A percentile compares a stretch with the other conserved stretches of the same genome.
These are phyloP conservation scores for Falcunculus frontatus DNA, from an alignment of 2,113 vertebrate genomes.

Conservation along the genomic window DNA sequence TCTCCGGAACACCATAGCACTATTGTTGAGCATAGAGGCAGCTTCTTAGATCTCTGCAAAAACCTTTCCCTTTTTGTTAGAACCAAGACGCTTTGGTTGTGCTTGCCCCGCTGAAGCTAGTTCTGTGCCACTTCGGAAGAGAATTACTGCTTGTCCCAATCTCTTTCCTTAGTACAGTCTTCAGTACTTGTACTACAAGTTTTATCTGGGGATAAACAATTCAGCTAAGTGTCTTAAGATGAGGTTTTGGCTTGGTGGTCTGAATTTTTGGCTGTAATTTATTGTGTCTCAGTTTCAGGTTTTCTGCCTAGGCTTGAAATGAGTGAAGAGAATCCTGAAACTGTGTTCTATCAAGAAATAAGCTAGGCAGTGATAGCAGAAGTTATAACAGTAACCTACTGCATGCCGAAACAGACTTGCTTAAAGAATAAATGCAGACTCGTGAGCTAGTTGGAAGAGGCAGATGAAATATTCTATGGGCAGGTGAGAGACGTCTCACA, in stretches of 20 bases:
- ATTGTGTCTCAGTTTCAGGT: background rate
- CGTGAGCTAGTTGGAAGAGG: background rate
- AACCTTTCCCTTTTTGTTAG: background rate
- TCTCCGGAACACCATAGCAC: background rate
- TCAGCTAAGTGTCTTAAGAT: background rate
- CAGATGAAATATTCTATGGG: background rate
- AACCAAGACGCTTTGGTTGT: background rate
- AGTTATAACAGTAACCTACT: background rate
- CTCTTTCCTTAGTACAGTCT: background rate
- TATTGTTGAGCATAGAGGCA: fast-evolving
- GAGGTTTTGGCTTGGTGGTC: background rate
- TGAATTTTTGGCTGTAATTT: background rate
- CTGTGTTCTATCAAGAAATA: background rate
- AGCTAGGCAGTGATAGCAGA: background rate
- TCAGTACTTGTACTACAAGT: background rate
- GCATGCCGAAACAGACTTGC: background rate
- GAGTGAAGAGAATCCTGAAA: background rate
- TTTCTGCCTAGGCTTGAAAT: background rate
- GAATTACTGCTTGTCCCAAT: background rate
- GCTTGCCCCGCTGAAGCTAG: background rate
- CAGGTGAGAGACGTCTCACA: background rate
- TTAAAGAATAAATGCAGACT: background rate
- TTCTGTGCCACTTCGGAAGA: background rate
- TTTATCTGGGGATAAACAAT: background rate
- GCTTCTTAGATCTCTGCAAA: background rate